Conservation (phyloP, 2,113 vertebrate genomes). For the Chauna torquata region DNA sequence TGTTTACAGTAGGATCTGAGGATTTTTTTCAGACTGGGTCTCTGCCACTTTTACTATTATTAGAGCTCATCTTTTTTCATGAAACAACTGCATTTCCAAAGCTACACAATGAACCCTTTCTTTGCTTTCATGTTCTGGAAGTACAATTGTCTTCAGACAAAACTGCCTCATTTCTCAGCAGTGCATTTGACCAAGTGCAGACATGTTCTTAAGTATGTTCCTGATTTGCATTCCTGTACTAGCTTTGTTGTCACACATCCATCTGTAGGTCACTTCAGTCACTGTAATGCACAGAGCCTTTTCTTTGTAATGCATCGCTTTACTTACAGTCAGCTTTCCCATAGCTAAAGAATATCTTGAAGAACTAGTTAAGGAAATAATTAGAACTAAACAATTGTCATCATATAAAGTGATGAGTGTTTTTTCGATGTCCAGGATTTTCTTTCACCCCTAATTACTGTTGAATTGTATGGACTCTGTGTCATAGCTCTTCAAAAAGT, state of each 20-base stretch:
- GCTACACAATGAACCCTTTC: slow-evolving; percentile 67
- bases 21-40: slow-evolving; percentile 43
- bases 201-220: slow-evolving; percentile 53
- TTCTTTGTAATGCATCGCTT: not conserved
- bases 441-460: not conserved
- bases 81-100: slow-evolving; percentile 64
- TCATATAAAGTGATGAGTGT: not conserved
- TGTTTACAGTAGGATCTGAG: slow-evolving; percentile 50
- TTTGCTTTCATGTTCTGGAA: slow-evolving; percentile 67
- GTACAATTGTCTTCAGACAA: slow-evolving; percentile 58
- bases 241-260: slow-evolving; percentile 19
- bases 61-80: slow-evolving; percentile 74
- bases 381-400: not conserved
- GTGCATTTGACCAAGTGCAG: slow-evolving; percentile 50
- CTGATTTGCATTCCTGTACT: slow-evolving; percentile 48
- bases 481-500: not conserved
- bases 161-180: slow-evolving; percentile 57
- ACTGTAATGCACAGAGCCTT: not conserved
- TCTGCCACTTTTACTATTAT: slow-evolving; percentile 64
- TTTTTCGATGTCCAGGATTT: not conserved
- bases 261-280: slow-evolving; percentile 34
- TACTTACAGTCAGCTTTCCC: not conserved
- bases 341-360: not conserved
- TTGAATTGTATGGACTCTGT: not conserved
- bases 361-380: not conserved